These are phyloP conservation scores for Penaeus japonicus DNA, from an alignment of 1,140 invertebrate species.

Conservation along the genomic window DNA sequence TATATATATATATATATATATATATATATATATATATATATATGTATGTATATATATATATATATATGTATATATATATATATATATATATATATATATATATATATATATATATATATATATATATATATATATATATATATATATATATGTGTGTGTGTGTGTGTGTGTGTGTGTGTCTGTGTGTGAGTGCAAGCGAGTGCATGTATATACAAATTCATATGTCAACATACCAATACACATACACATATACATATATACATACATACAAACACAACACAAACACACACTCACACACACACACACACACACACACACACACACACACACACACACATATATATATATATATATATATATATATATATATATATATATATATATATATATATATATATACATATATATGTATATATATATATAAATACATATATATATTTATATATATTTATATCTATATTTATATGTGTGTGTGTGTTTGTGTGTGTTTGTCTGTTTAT, in stretches of 20 bases:
- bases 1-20: too few relatives aligned
- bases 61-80: background rate
- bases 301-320: background rate
- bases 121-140: background rate
- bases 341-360: background rate
- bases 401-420: background rate
- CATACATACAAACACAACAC: background rate
- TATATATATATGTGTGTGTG: background rate
- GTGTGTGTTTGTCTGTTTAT: background rate
- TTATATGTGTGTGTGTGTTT: background rate
- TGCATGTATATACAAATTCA: background rate
- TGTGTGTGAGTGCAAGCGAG: background rate
- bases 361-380: background rate
- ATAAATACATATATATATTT: background rate
- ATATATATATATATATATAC: background rate
- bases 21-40: too few relatives aligned
- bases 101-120: too few relatives aligned
- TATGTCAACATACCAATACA: background rate
- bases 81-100: background rate
- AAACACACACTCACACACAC: background rate
- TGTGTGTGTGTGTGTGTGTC: background rate
- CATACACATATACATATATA: background rate
- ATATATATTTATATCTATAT: background rate
- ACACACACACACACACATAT: too few relatives aligned
- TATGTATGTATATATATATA: constrained; percentile 11